phyloP scores from a whole-genome alignment of 1,140 invertebrate species.

The Drosophila obscura region DNA sequence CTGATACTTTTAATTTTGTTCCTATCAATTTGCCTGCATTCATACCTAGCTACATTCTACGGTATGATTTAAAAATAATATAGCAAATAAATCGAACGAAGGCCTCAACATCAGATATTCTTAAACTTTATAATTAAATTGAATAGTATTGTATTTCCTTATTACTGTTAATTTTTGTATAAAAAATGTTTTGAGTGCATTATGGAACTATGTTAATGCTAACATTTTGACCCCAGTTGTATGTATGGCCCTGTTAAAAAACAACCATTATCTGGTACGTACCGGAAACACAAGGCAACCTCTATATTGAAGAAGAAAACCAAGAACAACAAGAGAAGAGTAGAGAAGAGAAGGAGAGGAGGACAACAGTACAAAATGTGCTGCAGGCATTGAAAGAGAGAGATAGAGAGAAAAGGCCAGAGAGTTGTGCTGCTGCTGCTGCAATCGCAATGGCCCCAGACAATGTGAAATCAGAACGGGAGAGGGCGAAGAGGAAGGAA shows the following conservation, averaged over 20 bases:
- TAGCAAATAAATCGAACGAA: too few relatives aligned
- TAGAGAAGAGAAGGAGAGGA: neutral
- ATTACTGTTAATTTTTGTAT: too few relatives aligned
- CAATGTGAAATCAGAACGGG: constrained; percentile 45
- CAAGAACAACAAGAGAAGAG: neutral
- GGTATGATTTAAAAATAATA: too few relatives aligned
- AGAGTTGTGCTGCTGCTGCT: constrained; percentile 27
- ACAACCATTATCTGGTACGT: constrained; percentile 73
- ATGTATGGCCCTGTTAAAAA: constrained; percentile 64
- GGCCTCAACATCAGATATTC: too few relatives aligned
- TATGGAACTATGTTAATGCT: neutral
- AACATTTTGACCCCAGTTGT: constrained; percentile 18
- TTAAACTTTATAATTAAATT: too few relatives aligned
- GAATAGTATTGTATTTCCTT: too few relatives aligned
- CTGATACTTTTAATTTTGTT: too few relatives aligned
- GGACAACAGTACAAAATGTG: constrained; percentile 45
- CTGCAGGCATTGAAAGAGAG: constrained; percentile 19
- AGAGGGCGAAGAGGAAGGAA: neutral
- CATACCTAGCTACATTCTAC: too few relatives aligned
- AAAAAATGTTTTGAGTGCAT: too few relatives aligned
- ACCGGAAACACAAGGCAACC: constrained; percentile 75
- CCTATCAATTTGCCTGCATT: too few relatives aligned
- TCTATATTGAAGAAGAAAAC: constrained; percentile 51
- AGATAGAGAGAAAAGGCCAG: neutral
- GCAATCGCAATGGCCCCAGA: constrained; percentile 42